Conservation (phyloP, 2,888 invertebrate genomes). For the Thecocarcelia acutangulata region DNA sequence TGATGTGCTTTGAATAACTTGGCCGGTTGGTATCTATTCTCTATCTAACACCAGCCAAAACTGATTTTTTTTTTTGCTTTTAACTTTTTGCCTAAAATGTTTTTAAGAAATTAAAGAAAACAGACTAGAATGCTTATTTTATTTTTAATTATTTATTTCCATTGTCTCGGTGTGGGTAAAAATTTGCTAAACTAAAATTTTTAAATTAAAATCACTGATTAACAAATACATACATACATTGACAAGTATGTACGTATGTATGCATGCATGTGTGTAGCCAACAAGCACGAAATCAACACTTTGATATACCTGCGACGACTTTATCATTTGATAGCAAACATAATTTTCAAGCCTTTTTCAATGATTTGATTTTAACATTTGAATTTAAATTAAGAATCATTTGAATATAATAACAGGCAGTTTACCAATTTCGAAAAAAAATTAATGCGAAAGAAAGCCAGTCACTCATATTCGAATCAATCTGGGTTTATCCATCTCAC, state of each 20-base stretch:
- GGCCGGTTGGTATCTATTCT: slow-evolving; percentile 35
- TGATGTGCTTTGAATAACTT: slow-evolving; percentile 11
- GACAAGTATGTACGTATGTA: not conserved
- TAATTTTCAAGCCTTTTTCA: no score
- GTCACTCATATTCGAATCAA: no score
- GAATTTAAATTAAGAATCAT: no score
- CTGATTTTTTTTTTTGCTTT: slow-evolving; percentile 52
- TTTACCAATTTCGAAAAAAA: no score
- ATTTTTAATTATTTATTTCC: slow-evolving; percentile 27
- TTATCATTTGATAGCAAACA: no score
- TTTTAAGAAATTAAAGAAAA: slow-evolving; percentile 37
- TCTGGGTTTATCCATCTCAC: no score
- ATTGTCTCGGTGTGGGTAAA: slow-evolving; percentile 38
- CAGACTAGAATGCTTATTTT: slow-evolving; percentile 23
- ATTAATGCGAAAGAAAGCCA: no score
- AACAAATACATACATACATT: slow-evolving; percentile 8
- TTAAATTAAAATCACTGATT: slow-evolving; percentile 13
- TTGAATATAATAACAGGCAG: no score
- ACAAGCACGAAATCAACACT: no score
- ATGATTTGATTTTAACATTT: no score
- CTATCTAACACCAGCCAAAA: slow-evolving; percentile 63
- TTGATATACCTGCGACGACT: no score
- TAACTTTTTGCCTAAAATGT: slow-evolving; percentile 48
- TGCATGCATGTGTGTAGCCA: no score
- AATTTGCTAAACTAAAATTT: slow-evolving; percentile 20